Percentiles rank a stretch among this genome's conserved stretches.
Conservation (phyloP, 2,797 vertebrate species). For the Myripristis jacobus region DNA sequence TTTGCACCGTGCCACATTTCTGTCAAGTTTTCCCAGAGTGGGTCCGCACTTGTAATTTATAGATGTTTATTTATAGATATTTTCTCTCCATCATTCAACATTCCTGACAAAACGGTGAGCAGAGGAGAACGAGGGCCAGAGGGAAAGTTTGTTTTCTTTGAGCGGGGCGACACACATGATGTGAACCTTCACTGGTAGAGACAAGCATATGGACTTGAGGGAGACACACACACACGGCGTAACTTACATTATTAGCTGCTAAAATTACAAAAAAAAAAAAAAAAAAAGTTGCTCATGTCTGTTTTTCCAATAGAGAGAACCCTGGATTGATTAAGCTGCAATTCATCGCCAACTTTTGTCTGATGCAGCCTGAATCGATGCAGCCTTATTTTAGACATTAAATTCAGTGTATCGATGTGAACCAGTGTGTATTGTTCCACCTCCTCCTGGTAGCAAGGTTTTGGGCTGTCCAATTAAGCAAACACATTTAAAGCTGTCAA, state of each 20-base stretch:
- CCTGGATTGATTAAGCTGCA: constrained; percentile 18
- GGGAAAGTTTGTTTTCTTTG: no score
- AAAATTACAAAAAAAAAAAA: no score
- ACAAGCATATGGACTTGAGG: no score
- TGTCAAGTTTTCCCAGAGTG: constrained; percentile 53
- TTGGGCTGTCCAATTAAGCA: neutral
- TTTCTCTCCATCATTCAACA: no score
- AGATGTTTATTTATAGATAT: neutral
- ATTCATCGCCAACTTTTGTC: neutral
- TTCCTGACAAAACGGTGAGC: no score
- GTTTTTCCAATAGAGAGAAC: no score
- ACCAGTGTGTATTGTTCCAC: neutral
- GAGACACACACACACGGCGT: no score
- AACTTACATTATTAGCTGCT: no score
- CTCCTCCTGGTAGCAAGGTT: neutral
- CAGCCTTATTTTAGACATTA: constrained; percentile 9
- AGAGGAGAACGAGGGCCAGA: no score
- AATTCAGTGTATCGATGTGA: constrained; percentile 18
- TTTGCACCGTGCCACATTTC: constrained; percentile 12
- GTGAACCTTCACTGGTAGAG: no score
- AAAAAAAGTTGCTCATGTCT: no score
- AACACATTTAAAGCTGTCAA: neutral
- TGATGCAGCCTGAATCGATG: constrained; percentile 14
- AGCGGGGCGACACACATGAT: no score
- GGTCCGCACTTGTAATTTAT: constrained; percentile 56